phyloP scores from a whole-genome alignment of 2,888 invertebrate species.

The Callyntrura sp. region DNA sequence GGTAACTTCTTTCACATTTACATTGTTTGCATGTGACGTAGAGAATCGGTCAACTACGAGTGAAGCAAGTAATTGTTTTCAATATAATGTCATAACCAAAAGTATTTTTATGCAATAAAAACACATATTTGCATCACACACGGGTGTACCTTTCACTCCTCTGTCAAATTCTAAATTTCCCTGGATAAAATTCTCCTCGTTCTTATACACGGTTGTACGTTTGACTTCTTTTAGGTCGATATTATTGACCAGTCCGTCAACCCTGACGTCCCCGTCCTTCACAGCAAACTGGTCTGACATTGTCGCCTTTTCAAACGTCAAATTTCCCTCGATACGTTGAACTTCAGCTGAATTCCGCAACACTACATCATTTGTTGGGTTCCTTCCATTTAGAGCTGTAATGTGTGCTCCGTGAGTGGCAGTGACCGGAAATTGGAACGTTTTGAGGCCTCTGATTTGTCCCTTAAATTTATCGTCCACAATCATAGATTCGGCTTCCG shows the following conservation, averaged over 20 bases:
- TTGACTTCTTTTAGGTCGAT: conserved; percentile 53
- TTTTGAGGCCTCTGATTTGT: conserved; percentile 72
- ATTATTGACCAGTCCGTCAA: conserved; percentile 61
- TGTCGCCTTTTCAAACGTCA: conserved; percentile 38
- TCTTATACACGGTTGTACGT: conserved; percentile 72
- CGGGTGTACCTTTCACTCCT: conserved; percentile 46
- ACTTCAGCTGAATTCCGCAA: conserved; percentile 34
- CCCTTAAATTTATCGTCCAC: conserved; percentile 64
- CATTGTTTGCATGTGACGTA: not conserved
- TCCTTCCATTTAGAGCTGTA: conserved; percentile 72
- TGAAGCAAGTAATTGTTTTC: not conserved
- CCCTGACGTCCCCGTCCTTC: conserved; percentile 49
- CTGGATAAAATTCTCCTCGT: conserved; percentile 62
- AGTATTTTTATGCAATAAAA: no score
- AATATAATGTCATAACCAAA: no score
- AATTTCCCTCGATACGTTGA: conserved; percentile 53
- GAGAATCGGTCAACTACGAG: conserved; percentile 40
- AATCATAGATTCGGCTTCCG: conserved; percentile 56
- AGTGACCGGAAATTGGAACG: conserved; percentile 52
- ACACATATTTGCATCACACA: no score
- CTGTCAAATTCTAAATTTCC: conserved; percentile 63
- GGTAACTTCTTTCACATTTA: conserved; percentile 33
- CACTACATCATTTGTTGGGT: conserved; percentile 66
- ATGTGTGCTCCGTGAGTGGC: no score
- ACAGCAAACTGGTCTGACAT: not conserved